A percentile compares a stretch with the other conserved stretches of the same genome.
Evolutionary conservation across 2,888 invertebrate genomes (phyloP).

Genomic region (Erebia palarica): DNA sequence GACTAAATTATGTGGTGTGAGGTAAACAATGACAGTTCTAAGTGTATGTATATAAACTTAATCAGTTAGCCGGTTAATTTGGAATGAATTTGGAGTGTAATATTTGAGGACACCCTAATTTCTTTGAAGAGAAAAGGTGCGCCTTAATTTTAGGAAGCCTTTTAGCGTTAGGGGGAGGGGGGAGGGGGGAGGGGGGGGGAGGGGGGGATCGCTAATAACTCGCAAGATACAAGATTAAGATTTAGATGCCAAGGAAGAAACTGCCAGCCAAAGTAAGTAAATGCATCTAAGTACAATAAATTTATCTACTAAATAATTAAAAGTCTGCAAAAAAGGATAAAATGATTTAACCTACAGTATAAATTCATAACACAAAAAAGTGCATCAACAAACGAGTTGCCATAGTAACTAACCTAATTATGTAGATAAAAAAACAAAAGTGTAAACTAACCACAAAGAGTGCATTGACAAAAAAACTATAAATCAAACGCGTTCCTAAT

Average conservation of each 20-base stretch:
- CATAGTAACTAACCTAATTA: constrained; percentile 47
- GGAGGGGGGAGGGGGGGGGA: no score
- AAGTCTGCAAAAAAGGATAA: background rate
- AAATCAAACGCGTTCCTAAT: constrained; percentile 49
- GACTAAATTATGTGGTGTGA: constrained; percentile 65
- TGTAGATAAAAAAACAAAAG: constrained; percentile 48
- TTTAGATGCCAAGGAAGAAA: background rate
- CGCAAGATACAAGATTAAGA: background rate
- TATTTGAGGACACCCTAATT: background rate
- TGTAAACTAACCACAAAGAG: constrained; percentile 61
- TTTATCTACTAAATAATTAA: background rate
- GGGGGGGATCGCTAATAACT: background rate
- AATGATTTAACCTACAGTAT: constrained; percentile 13
- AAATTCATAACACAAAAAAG: constrained; percentile 50
- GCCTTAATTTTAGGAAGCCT: background rate
- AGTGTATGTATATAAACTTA: constrained; percentile 22
- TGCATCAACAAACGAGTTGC: constrained; percentile 54
- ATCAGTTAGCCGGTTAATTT: constrained; percentile 26
- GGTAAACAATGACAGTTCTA: constrained; percentile 48
- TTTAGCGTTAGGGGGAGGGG: background rate
- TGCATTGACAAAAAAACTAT: constrained; percentile 59
- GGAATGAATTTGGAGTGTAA: constrained; percentile 15
- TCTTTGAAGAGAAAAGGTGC: no score
- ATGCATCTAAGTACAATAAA: background rate
- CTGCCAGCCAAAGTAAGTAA: constrained; percentile 31